Base-by-base conservation (phyloP, 2,797 vertebrate species). In the Pyrocephalus nanus region DNA sequence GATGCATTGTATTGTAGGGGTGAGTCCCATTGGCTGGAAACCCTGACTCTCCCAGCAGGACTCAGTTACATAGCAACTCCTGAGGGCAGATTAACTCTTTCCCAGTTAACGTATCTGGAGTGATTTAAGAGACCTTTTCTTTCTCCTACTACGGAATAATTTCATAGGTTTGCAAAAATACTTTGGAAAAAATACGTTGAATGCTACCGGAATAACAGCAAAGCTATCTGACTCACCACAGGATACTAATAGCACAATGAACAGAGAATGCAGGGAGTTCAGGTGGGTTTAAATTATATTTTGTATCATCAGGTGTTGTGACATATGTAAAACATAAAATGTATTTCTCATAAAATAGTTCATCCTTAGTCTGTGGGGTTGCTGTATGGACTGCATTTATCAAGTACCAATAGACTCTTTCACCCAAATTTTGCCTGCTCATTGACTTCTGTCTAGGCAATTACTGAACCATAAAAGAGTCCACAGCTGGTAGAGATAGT, bases 31-130 rank as follows among this genome's bases (percentile, higher is more conserved):
- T 95, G 95, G 94, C 79, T 95, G 83, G 67, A 95, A 89, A 86
- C 34, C 15, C 80, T 65, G 74, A 67, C 86, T 86, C 62, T 94
- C 95, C 40, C 94, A 96, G 91, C 90, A 95, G 90, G 94, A 88
- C 90, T 85, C 74, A 94, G 94, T 86, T 73, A 95, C 93, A 95
- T 45, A 95, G 93, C 92, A 95, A 92, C 95, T 95, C 86, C 86
- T 75, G 64, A 79, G 60, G 93, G 79, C 85, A 92, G 53, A 85
- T 96, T 96, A 97, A 97, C 94, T 83, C 96, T 77, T 96, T 93
- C 83, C 67, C 50, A n/a, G 71, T 77, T 69, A 88, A 70, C 5
- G 3, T 62, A 61, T 71, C 75, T 86, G 45, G 29, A 74, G 64
- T 64, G 88, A 93, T 88, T 93, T 80, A 92, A 55, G 72, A 65